Base-by-base conservation (phyloP, 2,888 invertebrate species). In the Oeneis ivallda region DNA sequence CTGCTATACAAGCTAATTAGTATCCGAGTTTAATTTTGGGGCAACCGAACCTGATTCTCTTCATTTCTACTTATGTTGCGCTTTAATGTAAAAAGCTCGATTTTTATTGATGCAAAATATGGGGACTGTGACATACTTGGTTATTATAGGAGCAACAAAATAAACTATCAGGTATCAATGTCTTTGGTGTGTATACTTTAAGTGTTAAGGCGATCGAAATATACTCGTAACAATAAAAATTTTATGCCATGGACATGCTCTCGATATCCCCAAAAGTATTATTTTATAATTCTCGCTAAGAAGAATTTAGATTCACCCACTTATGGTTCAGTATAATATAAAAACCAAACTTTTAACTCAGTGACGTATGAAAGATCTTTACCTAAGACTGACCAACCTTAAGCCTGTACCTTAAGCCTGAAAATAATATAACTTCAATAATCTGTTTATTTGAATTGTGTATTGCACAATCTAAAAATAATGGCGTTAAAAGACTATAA, bases 141-240 rank as follows among this genome's bases (percentile, higher is more conserved):
- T 84, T 85, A 86, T 85, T 83, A 83, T 81, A 80, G 73, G 74
- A 73, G 76, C 74, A 75, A 78, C 78, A 80, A 80, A 79, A 79
- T 81, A 82, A 84, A 85, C 82, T 83, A 83, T 83, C 78, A 76
- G 75, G 74, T 76, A 80, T 79, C 79, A 80, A 81, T 79, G 76
- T 80, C 78, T 76, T 70, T 72, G 71, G 75, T 77, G 75, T 77
- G 79, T 79, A 77, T 79, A 79, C 80, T 80, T 81, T 83, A 77
- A 82, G 79, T 79, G 76, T 74, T 75, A 82, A 85, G 79, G 76
- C 80, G 82, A 83, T 83, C 76, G 78, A 74, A 74, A 71, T 76
- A 79, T 78, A 80, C 66, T 79, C 81, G 78, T 83, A 80, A 83
- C 82, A 81, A 85, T 87, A 89, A 89, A 89, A 85, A 11, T 76